Base-by-base conservation (phyloP, 1,140 invertebrate species). In the Medauroidea extradentata region DNA sequence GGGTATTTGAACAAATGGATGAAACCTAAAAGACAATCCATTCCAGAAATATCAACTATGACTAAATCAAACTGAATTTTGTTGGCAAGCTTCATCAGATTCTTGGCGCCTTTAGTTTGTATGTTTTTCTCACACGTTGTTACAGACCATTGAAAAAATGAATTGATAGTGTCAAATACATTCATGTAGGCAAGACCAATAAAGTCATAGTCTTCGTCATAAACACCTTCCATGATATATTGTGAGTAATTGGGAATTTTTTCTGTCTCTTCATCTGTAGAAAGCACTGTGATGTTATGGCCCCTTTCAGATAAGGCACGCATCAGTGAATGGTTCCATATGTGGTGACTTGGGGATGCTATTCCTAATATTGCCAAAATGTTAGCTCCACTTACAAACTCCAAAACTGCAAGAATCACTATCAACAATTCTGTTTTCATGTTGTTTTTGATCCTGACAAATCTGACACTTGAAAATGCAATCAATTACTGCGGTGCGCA, bases 251-350 rank as follows among this genome's bases (percentile, higher is more conserved):
- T 81, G 3, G 73, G 63, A 1, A 78, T 67, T 1, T 77, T 67
- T 34, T 79, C 70, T 29, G 72, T 65, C 34, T 75, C 67, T 3
- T 80, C 78, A 58, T 86, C 87, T 64, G 84, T 79, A 25, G 81
- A 86, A 13, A 89, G 69, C 13, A 89, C 81, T 1, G 86, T 88
- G 9, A 91, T 61, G 13, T 86, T 73, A 64, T 90, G 85, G 19
- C 86, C 86, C 13, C 81, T 78, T 56, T 71, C 74, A 1, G 81
- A 80, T 29, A 91, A 67, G 56, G 82, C 85, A 24, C 80, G 78
- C 2, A 89, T 71, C 2, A 90, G 66, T 0, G 81, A 80, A 50
- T 83, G 75, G 63, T 85, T 85, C 23, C 87, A 83, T 18, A 81
- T 77, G 64, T 87, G 86, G 66, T 90, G 88, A 68, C 86, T 89